Base-by-base conservation (phyloP, 2,888 invertebrate species). In the Tetranychus piercei region DNA sequence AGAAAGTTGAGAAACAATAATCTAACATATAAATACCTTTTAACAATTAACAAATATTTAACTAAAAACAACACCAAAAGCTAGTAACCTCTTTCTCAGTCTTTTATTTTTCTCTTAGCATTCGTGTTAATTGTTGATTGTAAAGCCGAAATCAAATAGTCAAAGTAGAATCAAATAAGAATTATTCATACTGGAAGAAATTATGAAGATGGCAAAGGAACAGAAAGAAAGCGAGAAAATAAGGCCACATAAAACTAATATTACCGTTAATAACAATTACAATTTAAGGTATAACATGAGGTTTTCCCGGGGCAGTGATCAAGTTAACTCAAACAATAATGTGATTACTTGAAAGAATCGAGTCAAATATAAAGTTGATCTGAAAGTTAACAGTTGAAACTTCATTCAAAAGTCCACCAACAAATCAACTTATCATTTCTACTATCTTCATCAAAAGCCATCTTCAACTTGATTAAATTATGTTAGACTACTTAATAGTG, bases 41-140 rank as follows among this genome's bases (percentile, higher is more conserved):
- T 55, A 55, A 55, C 55, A 55, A 55, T 55, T 55, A 55, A 55
- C 55, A 55, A 55, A 55, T 55, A 55, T 55, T 55, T 55, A 55
- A 9, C 9, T 55, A 2, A 1, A 55, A 55, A 55, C 55, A 55
- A 9, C 9, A 55, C 3, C 55, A 55, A 55, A 55, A 55, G 55
- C 55, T 55, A 55, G 55, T 55, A 55, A 55, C 55, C 55, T 55
- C 55, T 55, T 55, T 55, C 9, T 55, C 15, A 55, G 9, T 9
- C 9, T 55, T 15, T 7, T 55, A 55, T 15, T 55, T 55, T 9
- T 55, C 34, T 34, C 34, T 34, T 34, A 34, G 34, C 34, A 34
- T 34, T 34, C 34, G 5, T 55, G 55, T 55, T 55, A 55, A 55
- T 55, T 15, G 55, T 55, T 15, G 15, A 55, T 55, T 15, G 15